Evolutionary conservation across 1,140 invertebrate species (phyloP), one percentile per base, ranked within the genome.

Genomic region (Aporrectodea caliginosa): DNA sequence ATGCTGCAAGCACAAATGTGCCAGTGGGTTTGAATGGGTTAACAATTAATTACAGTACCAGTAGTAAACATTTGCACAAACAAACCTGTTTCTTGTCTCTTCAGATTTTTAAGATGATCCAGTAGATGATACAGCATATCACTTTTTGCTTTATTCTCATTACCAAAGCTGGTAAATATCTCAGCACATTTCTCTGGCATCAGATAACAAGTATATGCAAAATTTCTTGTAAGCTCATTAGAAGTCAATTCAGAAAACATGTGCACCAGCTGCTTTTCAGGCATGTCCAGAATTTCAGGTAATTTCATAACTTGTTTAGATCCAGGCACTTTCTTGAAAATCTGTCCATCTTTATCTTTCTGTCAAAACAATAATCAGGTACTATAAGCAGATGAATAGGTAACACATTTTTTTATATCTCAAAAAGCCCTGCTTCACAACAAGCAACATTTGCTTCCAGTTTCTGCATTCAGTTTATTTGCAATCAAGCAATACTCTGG

Each of bases 151-250:
- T 87, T 89, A 32, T 85, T 87, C 84, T 92, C 91, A 83, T 90
- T 91, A 0, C 91, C 91, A 88, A 91, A 91, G 85, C 91, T 91
- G 1, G 88, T 89, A 80, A 89, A 91, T 43, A 86, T 89, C 79
- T 89, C 87, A 14, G 85, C 82, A 80, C 91, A 92, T 71, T 84
- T 83, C 22, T 90, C 84, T 30, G 88, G 88, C 75, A 87, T 86
- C 58, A 92, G 83, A 43, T 86, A 86, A 84, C 91, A 92, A 0
- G 88, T 88, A 80, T 89, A 91, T 68, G 90, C 90, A 83, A 90
- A 92, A 78, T 90, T 90, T 79, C 88, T 85, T 78, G 89, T 90
- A 69, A 91, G 87, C 85, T 91, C 91, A 83, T 92, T 90, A 32
- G 89, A 88, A 77, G 87, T 89, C 78, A 90, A 88, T 76, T 90